Evolutionary conservation across 2,797 vertebrate genomes (phyloP), one percentile per base, ranked within the genome.

Genomic region (Eremophila alpestris): DNA sequence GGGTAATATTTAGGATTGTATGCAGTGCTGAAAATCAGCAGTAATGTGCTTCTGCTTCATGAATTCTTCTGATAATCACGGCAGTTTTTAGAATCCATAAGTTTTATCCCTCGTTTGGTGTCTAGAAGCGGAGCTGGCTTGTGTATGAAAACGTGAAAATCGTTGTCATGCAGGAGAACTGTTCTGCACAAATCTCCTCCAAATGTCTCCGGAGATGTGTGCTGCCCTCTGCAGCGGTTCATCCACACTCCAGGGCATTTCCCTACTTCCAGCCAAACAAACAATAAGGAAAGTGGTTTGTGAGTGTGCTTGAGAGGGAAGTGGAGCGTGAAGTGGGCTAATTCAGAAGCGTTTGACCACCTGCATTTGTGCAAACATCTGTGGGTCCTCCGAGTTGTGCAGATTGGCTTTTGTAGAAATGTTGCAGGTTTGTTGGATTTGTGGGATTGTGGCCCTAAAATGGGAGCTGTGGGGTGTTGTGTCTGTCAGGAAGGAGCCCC

Each of bases 211-310:
- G 7, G 95, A 90, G 92, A 48, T 55, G 63, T 13, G 74, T 89
- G 92, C 92, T 95, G 94, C 96, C 95, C 95, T 96, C 96, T 95
- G 90, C 92, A 93, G 95, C 77, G 1, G 88, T 83, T 83, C 73
- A 36, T 79, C 92, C 89, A 83, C 17, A 58, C 94, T 82, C 92
- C 63, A 21, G 96, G 89, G 92, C 92, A 27, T 92, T 90, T 93
- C 84, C 94, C 95, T 87, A 41, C 89, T 89, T 89, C 36, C 90
- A 92, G 90, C 51, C 94, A 93, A 92, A 69, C 94, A 88, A 82
- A 93, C 91, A 92, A 40, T 55, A 59, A 76, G 90, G 14, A 45
- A 84, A 96, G 89, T 87, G 90, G 9, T 55, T 87, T 14, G 46
- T 65, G 89, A 96, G 92, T 26, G 32, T 43, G 45, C 92, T 96